Base-by-base conservation (phyloP, 2,113 vertebrate genomes). In the Calonectris borealis region DNA sequence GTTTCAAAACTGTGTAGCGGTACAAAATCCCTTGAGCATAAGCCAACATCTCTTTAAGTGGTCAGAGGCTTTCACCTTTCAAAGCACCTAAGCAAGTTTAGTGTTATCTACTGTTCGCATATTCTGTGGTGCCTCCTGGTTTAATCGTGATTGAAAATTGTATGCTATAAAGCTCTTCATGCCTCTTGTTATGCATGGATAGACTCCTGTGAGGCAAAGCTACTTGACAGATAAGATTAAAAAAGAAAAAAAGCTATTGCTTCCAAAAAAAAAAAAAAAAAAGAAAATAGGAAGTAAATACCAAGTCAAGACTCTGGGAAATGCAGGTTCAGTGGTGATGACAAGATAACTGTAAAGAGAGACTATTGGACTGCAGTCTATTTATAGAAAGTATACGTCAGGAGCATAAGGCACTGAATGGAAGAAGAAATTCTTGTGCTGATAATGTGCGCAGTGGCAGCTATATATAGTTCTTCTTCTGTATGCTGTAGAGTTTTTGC, bases 371-470 rank as follows among this genome's bases (percentile, higher is more conserved):
- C 38, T 8, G 13, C 46, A 93, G 34, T 95, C 81, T 97, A 82
- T 97, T 96, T 97, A 92, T 94, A 94, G 96, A 86, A 82, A 55
- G 72, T 32, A 20, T 60, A 68, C 21, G 12, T 90, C 81, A 88
- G 51, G 46, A 69, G 36, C 75, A 90, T 91, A 95, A 88, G 87
- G 58, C 40, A 49, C 44, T 64, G 66, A 97, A 85, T 82, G 84
- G 78, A 73, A n/a, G n/a, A 94, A 88, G 72, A 96, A 91, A 91
- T 69, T 70, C 79, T 96, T 96, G 76, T 80, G 87, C 83, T 82
- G 62, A 36, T 93, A 85, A 72, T 57, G 60, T 76, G 49, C 42
- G n/a, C n/a, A 80, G 51, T 51, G 19, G 48, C 34, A 88, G 36
- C 11, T 62, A 48, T 38, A 49, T 80, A 51, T 78, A 73, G n/a